Evolutionary conservation across 2,797 vertebrate genomes (phyloP).

Genomic region (Lerista edwardsae): DNA sequence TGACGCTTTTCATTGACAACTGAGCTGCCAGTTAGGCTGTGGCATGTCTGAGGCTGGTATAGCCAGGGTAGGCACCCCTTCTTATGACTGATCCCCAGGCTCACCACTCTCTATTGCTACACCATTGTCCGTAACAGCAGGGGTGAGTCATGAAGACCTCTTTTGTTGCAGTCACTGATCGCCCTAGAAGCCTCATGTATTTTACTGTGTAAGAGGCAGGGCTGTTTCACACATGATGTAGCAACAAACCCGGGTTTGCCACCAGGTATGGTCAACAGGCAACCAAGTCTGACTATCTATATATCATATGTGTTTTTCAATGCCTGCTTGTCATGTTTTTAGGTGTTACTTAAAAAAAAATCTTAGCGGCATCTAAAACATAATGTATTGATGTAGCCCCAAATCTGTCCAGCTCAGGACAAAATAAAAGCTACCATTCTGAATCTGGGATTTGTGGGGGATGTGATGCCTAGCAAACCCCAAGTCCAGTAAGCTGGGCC

Average conservation of each 20-base stretch:
- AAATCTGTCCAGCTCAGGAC: neutral
- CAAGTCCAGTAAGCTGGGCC: too few species aligned
- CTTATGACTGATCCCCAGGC: too few species aligned
- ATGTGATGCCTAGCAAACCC: neutral
- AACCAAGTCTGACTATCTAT: neutral
- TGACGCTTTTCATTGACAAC: too few species aligned
- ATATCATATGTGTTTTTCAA: too few species aligned
- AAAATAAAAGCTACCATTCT: neutral
- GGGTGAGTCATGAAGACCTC: neutral
- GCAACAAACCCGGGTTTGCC: neutral
- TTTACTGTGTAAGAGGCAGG: neutral
- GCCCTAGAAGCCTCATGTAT: neutral
- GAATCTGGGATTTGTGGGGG: rapidly evolving
- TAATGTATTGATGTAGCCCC: neutral
- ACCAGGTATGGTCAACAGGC: neutral
- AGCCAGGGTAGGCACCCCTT: too few species aligned
- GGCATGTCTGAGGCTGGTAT: too few species aligned
- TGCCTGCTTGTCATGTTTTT: too few species aligned
- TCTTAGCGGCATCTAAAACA: neutral
- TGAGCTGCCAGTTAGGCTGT: too few species aligned
- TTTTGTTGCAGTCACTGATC: neutral
- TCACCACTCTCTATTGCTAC: too few species aligned
- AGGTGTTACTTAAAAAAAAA: too few species aligned
- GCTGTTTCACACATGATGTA: too few species aligned
- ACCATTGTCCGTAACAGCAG: too few species aligned